Percentiles rank a stretch among this genome's conserved stretches.
phyloP scores from a whole-genome alignment of 2,888 invertebrate species.

The Plutella xylostella region DNA sequence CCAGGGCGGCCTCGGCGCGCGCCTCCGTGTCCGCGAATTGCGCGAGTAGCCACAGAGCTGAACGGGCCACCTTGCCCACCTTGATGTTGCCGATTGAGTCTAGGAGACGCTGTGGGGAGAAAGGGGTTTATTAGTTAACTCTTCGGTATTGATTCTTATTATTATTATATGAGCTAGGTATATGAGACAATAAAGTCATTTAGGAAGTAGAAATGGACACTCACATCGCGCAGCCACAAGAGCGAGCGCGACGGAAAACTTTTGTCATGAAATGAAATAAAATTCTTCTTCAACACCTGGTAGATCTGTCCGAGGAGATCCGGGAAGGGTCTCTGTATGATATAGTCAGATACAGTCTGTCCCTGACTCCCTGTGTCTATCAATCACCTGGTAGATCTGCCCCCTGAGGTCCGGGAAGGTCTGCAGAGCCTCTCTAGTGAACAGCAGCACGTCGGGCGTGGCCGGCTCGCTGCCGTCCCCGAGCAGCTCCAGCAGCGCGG shows the following conservation, averaged over 20 bases:
- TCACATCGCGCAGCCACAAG: no score
- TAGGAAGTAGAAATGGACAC: no score
- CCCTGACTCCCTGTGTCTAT: background rate
- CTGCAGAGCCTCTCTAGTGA: constrained; percentile 96
- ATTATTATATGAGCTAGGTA: no score
- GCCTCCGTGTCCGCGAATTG: constrained; percentile 88
- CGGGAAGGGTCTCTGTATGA: no score
- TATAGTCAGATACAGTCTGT: no score
- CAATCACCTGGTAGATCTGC: constrained; percentile 80
- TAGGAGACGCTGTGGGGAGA: constrained; percentile 66
- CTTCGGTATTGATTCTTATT: background rate
- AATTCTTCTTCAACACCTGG: no score
- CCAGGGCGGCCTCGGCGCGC: constrained; percentile 85
- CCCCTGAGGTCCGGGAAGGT: constrained; percentile 85
- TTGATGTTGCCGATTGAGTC: constrained; percentile 90
- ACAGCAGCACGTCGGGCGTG: constrained; percentile 93
- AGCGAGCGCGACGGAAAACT: no score
- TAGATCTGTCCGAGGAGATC: no score
- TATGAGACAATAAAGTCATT: no score
- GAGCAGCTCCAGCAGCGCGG: constrained; percentile 93
- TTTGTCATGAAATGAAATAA: no score
- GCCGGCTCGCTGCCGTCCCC: constrained; percentile 91
- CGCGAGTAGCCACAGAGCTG: constrained; percentile 97
- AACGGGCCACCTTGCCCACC: constrained; percentile 91
- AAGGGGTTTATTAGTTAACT: background rate